phyloP scores from a whole-genome alignment of 2,888 invertebrate genomes.

The Drosophila paranaensis region DNA sequence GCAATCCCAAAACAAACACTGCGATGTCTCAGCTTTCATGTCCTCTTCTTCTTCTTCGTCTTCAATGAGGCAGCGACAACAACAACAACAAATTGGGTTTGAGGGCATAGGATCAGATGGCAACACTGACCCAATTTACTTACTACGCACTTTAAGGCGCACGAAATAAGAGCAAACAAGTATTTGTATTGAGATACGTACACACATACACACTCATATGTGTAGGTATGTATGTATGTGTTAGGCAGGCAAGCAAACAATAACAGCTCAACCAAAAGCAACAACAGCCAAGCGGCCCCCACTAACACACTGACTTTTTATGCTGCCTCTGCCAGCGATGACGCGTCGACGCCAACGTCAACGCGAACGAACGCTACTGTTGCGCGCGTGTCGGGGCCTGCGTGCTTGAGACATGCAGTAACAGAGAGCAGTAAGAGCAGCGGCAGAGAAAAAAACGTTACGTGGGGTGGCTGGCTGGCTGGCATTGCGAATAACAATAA shows the following conservation, averaged over 20 bases:
- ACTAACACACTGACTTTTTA: conserved; percentile 69
- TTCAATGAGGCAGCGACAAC: background rate
- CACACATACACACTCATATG: background rate
- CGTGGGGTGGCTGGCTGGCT: conserved; percentile 50
- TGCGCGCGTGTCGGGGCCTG: conserved; percentile 71
- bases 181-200: conserved; percentile 59
- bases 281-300: conserved; percentile 47
- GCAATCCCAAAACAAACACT: conserved; percentile 7
- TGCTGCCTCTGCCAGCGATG: conserved; percentile 46
- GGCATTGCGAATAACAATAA: conserved; percentile 47
- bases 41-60: background rate
- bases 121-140: conserved; percentile 65
- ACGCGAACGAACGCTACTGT: conserved; percentile 39
- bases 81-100: conserved; percentile 20
- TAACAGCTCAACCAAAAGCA: conserved; percentile 28
- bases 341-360: conserved; percentile 25
- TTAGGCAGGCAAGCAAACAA: conserved; percentile 31
- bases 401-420: conserved; percentile 59
- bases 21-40: background rate
- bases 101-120: conserved; percentile 46
- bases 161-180: conserved; percentile 51
- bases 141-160: conserved; percentile 53
- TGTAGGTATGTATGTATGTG: background rate
- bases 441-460: conserved; percentile 43
- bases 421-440: conserved; percentile 51